Percentiles rank a stretch among this genome's conserved stretches.
Evolutionary conservation across 2,113 vertebrate genomes (phyloP).

Genomic region (Brienomyrus longianalis): DNA sequence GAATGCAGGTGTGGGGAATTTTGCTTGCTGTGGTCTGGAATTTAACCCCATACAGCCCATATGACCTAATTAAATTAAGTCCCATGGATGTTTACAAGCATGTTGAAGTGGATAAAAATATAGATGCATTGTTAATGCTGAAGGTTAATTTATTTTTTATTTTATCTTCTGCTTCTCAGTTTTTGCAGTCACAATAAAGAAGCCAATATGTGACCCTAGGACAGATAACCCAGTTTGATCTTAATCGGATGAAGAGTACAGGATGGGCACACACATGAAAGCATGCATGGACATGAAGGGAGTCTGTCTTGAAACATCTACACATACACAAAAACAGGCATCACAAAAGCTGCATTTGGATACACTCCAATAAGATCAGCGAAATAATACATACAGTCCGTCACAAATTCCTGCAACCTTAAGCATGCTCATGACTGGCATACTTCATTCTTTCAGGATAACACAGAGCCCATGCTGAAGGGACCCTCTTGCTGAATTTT

Average conservation of each 20-base stretch:
- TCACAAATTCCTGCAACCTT: not conserved
- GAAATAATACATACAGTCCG: not conserved
- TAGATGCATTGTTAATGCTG: not conserved
- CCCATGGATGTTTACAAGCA: not conserved
- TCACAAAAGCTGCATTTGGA: not conserved
- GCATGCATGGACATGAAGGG: not conserved
- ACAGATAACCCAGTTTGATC: not conserved
- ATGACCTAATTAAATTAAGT: not conserved
- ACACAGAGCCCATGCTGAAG: not conserved
- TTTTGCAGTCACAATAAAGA: not conserved
- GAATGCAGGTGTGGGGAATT: not conserved
- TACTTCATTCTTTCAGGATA: not conserved
- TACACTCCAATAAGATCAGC: not conserved
- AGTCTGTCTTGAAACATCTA: not conserved
- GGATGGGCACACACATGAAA: not conserved
- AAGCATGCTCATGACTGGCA: not conserved
- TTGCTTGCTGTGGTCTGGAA: not conserved
- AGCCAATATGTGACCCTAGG: not conserved
- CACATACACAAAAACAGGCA: not conserved
- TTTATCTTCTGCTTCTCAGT: not conserved
- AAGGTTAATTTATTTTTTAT: not conserved
- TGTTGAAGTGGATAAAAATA: not conserved
- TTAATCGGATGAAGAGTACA: not conserved
- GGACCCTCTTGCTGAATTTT: not conserved
- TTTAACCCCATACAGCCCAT: not conserved